A percentile compares a stretch with the other conserved stretches of the same genome.
phyloP scores from a whole-genome alignment of 2,888 invertebrate species.

The Machimus atricapillus region DNA sequence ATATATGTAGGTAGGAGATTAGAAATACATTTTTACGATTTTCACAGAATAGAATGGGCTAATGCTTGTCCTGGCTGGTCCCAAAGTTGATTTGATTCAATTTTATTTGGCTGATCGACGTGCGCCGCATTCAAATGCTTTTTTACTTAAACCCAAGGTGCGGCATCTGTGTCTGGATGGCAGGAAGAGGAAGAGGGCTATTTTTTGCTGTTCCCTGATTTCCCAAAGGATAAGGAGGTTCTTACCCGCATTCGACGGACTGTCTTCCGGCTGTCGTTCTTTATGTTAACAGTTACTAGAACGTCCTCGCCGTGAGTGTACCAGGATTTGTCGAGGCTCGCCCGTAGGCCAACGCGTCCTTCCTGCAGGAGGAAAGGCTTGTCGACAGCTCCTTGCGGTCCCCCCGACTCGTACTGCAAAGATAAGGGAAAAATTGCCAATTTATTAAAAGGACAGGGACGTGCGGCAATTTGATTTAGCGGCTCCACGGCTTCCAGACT shows the following conservation, averaged over 20 bases:
- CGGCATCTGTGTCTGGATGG: background rate
- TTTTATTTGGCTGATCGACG: background rate
- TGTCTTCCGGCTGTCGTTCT: slow-evolving; percentile 84
- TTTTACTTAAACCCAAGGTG: slow-evolving; percentile 4
- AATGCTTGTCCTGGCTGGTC: background rate
- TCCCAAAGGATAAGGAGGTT: slow-evolving; percentile 6
- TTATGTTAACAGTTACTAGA: slow-evolving; percentile 74
- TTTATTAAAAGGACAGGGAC: background rate
- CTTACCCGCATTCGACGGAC: slow-evolving; percentile 83
- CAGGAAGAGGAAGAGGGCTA: background rate
- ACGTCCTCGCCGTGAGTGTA: slow-evolving; percentile 86
- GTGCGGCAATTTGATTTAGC: background rate
- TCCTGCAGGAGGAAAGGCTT: slow-evolving; percentile 88
- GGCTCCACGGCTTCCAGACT: background rate
- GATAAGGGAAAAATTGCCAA: background rate
- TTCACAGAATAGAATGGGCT: background rate
- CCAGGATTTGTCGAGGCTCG: slow-evolving; percentile 80
- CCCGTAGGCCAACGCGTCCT: slow-evolving; percentile 80
- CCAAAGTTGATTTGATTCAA: slow-evolving; percentile 10
- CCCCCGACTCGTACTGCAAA: slow-evolving; percentile 62
- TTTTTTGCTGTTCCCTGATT: background rate
- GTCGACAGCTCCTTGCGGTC: slow-evolving; percentile 76
- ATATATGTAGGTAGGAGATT: background rate
- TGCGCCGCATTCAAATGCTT: slow-evolving; percentile 15
- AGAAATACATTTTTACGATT: background rate